These are phyloP conservation scores for Trissolcus brochymenae DNA, from an alignment of 2,888 invertebrate genomes.

Conservation along the genomic window DNA sequence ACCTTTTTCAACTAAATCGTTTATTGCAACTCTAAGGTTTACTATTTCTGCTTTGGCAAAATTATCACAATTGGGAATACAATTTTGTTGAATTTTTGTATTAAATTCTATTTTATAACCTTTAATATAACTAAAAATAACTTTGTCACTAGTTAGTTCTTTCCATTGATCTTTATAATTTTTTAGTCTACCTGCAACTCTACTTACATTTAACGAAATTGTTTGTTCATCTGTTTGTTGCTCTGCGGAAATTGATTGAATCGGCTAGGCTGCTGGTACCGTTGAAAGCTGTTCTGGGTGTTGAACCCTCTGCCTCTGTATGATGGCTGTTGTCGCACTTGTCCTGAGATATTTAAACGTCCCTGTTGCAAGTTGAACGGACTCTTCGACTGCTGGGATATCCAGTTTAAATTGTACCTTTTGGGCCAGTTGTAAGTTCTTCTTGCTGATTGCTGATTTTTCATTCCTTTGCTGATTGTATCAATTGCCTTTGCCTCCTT, in stretches of 20 bases:
- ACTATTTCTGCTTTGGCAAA: slow-evolving; percentile 12
- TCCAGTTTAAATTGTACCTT: slow-evolving; percentile 24
- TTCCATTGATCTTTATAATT: slow-evolving; percentile 22
- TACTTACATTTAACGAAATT: slow-evolving; percentile 24
- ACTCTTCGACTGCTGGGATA: slow-evolving; percentile 16
- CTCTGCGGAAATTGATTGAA: slow-evolving; percentile 7
- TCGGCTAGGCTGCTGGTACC: neutral
- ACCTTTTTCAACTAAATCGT: slow-evolving; percentile 24
- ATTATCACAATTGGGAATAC: slow-evolving; percentile 4
- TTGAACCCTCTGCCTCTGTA: slow-evolving; percentile 21
- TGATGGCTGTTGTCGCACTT: slow-evolving; percentile 26
- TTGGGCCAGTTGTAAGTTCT: neutral
- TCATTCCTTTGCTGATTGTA: neutral
- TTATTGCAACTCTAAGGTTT: slow-evolving; percentile 6
- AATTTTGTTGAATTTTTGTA: slow-evolving; percentile 2
- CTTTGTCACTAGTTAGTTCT: slow-evolving; percentile 31
- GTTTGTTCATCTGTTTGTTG: slow-evolving; percentile 19
- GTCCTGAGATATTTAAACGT: slow-evolving; percentile 10
- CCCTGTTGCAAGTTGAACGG: slow-evolving; percentile 23
- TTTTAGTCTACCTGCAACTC: slow-evolving; percentile 28
- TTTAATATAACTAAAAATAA: slow-evolving; percentile 27
- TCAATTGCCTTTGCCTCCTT: neutral
- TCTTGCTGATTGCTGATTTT: neutral
- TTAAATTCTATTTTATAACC: slow-evolving; percentile 40
- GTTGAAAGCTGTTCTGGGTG: neutral